phyloP scores from a whole-genome alignment of 2,888 invertebrate genomes.

The Cephus pygmeus region DNA sequence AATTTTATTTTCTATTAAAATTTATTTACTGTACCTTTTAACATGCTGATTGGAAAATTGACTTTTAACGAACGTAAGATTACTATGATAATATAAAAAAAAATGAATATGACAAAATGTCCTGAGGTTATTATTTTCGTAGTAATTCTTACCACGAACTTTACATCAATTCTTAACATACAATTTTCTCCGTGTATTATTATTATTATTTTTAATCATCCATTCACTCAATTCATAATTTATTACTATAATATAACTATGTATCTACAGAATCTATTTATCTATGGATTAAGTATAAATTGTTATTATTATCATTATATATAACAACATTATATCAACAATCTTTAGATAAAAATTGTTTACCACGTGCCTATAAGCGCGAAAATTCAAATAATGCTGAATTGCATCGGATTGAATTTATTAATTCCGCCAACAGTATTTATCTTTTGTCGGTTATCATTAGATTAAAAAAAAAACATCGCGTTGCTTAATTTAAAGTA shows the following conservation, averaged over 20 bases:
- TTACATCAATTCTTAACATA: too few relatives aligned
- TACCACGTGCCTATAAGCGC: not conserved
- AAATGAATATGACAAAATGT: too few relatives aligned
- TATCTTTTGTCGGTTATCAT: not conserved
- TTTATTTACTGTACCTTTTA: too few relatives aligned
- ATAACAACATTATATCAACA: not conserved
- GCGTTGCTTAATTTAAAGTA: not conserved
- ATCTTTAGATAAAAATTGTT: not conserved
- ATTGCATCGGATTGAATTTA: not conserved
- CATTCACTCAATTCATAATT: not conserved
- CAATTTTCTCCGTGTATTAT: too few relatives aligned
- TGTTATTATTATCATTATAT: not conserved
- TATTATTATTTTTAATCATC: not conserved
- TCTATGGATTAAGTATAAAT: not conserved
- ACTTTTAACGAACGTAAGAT: too few relatives aligned
- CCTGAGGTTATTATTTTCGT: too few relatives aligned
- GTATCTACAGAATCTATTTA: not conserved
- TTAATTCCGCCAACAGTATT: not conserved
- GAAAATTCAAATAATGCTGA: not conserved
- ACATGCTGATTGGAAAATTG: too few relatives aligned
- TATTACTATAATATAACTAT: not conserved
- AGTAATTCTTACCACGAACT: too few relatives aligned
- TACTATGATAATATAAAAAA: too few relatives aligned
- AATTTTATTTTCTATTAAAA: too few relatives aligned
- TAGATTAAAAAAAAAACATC: not conserved